Evolutionary conservation across 2,888 invertebrate genomes (phyloP), one percentile per base, ranked within the genome.

Genomic region (Thelaira solivaga): DNA sequence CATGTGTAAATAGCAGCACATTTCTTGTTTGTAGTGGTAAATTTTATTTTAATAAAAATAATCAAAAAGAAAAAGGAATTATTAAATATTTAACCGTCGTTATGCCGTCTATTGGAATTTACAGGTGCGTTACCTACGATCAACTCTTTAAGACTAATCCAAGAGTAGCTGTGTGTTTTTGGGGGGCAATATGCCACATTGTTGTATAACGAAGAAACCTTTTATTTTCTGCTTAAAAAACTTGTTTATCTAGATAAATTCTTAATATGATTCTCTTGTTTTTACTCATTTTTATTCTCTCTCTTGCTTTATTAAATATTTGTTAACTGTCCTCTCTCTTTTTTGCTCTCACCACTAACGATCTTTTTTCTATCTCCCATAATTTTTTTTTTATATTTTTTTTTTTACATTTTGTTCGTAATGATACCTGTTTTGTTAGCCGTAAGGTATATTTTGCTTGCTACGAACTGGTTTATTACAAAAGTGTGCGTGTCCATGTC

Each of bases 51-150:
- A 41, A 16, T 18, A 47, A 45, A 68, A 72, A 34, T n/a, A n/a
- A n/a, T n/a, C n/a, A n/a, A n/a, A n/a, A n/a, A n/a, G n/a, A n/a
- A n/a, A n/a, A 22, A 36, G 24, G 53, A 57, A 36, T 5, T 1
- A 59, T 43, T 31, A 62, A 31, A 43, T 53, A 31, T n/a, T 41
- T 34, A 61, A 29, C 69, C 72, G 68, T 57, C 39, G 61, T 72
- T 78, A 80, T 79, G 80, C 77, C 69, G 79, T 77, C 34, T 45
- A 39, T 74, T 69, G 39, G 43, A 74, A 71, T 64, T 75, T 81
- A 74, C 89, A 89, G 89, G 88, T 89, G 89, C 86, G 86, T 84
- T 84, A 82, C 81, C 85, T 82, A 88, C 86, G 88, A 88, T 89
- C 86, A 87, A 86, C 87, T 85, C 85, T 88, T 85, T 85, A 85